Evolutionary conservation across 1,140 invertebrate species (phyloP), one percentile per base, ranked within the genome.

Genomic region (Drosophila nebulosa): DNA sequence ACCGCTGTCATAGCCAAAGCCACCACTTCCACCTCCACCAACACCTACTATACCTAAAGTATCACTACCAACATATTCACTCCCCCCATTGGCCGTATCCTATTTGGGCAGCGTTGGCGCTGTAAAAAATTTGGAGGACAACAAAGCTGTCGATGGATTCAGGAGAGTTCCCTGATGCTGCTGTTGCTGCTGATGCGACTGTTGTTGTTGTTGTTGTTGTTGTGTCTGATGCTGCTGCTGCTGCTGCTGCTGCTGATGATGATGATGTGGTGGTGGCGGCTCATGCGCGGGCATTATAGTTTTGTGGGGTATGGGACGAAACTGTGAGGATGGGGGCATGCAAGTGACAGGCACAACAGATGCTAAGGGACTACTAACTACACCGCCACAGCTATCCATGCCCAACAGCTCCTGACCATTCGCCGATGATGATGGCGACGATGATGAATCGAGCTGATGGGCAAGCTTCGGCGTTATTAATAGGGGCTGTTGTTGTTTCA

Each of bases 241-340:
- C 26, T 70, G 70, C 30, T 64, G 69, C 18, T 66, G 27, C 55
- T 62, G 26, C 32, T 75, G 66, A 53, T 70, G 72, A 27, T 63
- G 53, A 55, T 76, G 65, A 56, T 63, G 66, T 74, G 76, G 64
- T 71, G 75, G 66, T 74, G 76, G 64, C 68, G 75, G 57, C 61
- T 84, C 78, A 83, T 81, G 78, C 84, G 78, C 68, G 69, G 81
- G 61, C 78, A 86, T 81, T 69, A 81, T 86, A 61, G 90, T 88
- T 72, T 91, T 90, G 71, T 91, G 90, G 57, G 90, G 89, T 59
- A 91, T 91, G 74, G 91, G 91, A 51, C 90, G 90, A 79, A 91
- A 91, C 72, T 91, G 91, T 74, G 90, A 91, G 53, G 91, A 86
- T 64, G 89, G 90, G 51, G 83, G 88, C 88, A 90, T 90, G 88